Conservation (phyloP, 2,797 vertebrate genomes). For the Bryconaethiops microstoma region DNA sequence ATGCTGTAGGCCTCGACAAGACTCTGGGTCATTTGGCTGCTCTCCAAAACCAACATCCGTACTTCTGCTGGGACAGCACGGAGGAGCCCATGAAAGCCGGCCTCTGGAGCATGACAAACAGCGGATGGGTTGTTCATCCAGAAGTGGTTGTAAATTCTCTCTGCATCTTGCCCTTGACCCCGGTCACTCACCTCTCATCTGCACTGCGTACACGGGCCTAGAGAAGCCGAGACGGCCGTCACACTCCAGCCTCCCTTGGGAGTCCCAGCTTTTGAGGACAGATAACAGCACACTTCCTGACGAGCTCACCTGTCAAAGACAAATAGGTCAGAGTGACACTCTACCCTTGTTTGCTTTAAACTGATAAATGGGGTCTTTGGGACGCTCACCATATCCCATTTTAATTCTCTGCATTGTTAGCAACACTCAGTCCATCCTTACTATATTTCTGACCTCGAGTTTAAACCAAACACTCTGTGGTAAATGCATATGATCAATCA, state of each 20-base stretch:
- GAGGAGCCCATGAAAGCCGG: constrained; percentile 85
- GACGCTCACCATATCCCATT: constrained; percentile 27
- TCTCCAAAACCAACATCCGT: constrained; percentile 64
- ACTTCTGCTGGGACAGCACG: constrained; percentile 73
- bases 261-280: constrained; percentile 71
- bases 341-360: constrained; percentile 35
- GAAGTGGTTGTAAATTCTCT: not conserved
- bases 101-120: constrained; percentile 66
- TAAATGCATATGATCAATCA: constrained; percentile 6
- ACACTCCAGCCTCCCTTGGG: constrained; percentile 69
- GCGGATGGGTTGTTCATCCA: constrained; percentile 6
- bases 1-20: constrained; percentile 50
- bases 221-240: constrained; percentile 58
- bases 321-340: constrained; percentile 63
- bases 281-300: constrained; percentile 66
- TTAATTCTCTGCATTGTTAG: constrained; percentile 48
- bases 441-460: constrained; percentile 1
- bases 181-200: constrained; percentile 68
- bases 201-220: constrained; percentile 73
- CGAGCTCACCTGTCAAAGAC: constrained; percentile 56
- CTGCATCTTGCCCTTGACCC: not conserved
- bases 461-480: not conserved
- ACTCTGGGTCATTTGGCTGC: constrained; percentile 36
- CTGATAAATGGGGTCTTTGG: constrained; percentile 34
- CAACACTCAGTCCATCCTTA: constrained; percentile 4